Evolutionary conservation across 1,140 invertebrate species (phyloP).

Genomic region (Pygmarrhopalites habei): DNA sequence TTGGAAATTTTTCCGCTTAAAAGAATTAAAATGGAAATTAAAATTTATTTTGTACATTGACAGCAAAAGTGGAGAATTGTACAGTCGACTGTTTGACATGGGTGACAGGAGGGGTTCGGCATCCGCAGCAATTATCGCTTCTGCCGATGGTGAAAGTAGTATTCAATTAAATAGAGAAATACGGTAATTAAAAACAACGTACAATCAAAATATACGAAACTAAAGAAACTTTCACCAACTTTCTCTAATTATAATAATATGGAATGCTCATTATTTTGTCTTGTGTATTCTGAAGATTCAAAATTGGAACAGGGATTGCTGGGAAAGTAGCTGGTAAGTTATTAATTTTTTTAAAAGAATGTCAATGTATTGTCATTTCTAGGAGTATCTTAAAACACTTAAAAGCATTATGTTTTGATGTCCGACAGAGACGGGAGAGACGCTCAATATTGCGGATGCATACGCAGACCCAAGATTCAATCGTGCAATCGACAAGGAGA

Average conservation of each 20-base stretch:
- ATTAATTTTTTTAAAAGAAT: no score
- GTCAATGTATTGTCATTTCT: no score
- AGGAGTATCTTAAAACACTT: no score
- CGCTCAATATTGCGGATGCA: constrained; percentile 69
- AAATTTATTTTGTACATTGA: no score
- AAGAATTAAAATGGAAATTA: no score
- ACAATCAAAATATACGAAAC: no score
- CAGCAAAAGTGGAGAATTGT: constrained; percentile 61
- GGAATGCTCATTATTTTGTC: no score
- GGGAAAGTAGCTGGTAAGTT: constrained; percentile 72
- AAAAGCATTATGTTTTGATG: no score
- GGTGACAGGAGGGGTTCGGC: constrained; percentile 21
- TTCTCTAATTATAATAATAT: no score
- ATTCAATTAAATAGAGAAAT: constrained; percentile 40
- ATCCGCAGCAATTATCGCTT: neutral
- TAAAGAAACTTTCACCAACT: no score
- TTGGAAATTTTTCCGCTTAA: no score
- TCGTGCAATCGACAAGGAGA: constrained; percentile 63
- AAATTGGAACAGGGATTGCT: constrained; percentile 57
- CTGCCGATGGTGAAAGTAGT: constrained; percentile 11
- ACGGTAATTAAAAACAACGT: constrained; percentile 37
- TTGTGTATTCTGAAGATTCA: constrained; percentile 53
- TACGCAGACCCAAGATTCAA: constrained; percentile 74
- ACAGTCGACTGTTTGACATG: constrained; percentile 49
- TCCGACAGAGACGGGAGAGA: constrained; percentile 62